Evolutionary conservation across 2,888 invertebrate genomes (phyloP).

Genomic region (Andricus curvator): DNA sequence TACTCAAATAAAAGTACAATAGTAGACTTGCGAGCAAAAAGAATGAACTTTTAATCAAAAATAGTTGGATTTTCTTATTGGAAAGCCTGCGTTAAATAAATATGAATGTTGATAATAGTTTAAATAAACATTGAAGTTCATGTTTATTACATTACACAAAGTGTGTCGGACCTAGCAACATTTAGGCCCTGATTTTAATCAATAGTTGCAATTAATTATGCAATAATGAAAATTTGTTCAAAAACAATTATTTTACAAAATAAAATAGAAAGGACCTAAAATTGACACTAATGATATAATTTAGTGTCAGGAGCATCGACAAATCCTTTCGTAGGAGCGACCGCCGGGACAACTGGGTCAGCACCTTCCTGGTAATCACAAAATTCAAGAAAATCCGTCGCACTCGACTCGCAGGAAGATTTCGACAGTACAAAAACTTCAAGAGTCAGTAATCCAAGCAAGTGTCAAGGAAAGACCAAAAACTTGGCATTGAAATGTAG

Average conservation of each 20-base stretch:
- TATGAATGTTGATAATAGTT: too few species aligned
- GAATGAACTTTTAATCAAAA: too few species aligned
- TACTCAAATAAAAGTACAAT: too few species aligned
- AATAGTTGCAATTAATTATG: neutral
- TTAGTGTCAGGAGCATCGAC: slow-evolving; percentile 67
- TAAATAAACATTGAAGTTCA: too few species aligned
- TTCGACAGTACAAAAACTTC: slow-evolving; percentile 41
- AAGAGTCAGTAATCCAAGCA: slow-evolving; percentile 2
- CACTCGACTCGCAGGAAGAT: slow-evolving; percentile 39
- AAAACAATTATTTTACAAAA: neutral
- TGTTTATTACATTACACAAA: too few species aligned
- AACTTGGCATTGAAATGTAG: slow-evolving; percentile 4
- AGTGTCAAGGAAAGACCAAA: neutral
- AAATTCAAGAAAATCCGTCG: slow-evolving; percentile 43
- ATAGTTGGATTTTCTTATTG: too few species aligned
- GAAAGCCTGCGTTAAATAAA: too few species aligned
- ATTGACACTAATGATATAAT: slow-evolving; percentile 22
- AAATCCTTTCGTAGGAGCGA: slow-evolving; percentile 74
- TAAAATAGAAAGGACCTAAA: neutral
- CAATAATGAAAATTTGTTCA: neutral
- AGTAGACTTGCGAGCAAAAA: too few species aligned
- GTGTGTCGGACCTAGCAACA: too few species aligned
- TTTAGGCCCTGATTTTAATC: too few species aligned
- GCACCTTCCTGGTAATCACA: slow-evolving; percentile 73
- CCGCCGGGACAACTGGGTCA: slow-evolving; percentile 63